These are phyloP conservation scores for Dendrolimus pini DNA, from an alignment of 2,888 invertebrate genomes.

Conservation along the genomic window DNA sequence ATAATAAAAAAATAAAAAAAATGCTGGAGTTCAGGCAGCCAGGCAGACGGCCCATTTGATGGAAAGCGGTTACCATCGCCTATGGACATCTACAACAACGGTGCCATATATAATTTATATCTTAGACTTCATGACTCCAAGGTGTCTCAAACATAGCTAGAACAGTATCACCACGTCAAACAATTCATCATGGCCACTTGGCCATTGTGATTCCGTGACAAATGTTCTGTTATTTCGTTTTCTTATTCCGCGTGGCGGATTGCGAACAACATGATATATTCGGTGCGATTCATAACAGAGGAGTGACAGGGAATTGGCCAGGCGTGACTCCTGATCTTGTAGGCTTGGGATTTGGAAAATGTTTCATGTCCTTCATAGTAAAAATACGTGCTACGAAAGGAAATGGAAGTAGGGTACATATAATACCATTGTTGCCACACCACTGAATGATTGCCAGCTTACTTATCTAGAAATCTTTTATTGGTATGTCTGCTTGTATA, in stretches of 20 bases:
- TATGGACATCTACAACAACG: too few species aligned
- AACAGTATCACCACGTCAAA: not conserved
- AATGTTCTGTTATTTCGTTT: constrained; percentile 2
- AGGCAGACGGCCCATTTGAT: too few species aligned
- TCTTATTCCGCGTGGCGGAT: constrained; percentile 9
- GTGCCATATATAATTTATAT: not conserved
- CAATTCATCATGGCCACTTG: not conserved
- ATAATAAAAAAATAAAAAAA: too few species aligned
- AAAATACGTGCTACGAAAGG: too few species aligned
- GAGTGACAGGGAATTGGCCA: not conserved
- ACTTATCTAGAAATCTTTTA: too few species aligned
- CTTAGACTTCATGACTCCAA: not conserved
- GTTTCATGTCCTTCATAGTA: not conserved
- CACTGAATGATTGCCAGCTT: too few species aligned
- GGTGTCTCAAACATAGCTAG: constrained; percentile 3
- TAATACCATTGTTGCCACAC: too few species aligned
- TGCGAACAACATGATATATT: constrained; percentile 21
- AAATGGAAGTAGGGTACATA: too few species aligned
- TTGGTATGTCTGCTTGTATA: too few species aligned
- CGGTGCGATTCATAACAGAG: constrained; percentile 17
- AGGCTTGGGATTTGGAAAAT: not conserved
- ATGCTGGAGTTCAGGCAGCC: too few species aligned
- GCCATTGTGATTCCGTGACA: not conserved
- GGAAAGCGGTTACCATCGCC: too few species aligned
- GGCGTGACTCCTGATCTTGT: not conserved